Conservation (phyloP, 2,113 vertebrate species). For the Helogale parvula region DNA sequence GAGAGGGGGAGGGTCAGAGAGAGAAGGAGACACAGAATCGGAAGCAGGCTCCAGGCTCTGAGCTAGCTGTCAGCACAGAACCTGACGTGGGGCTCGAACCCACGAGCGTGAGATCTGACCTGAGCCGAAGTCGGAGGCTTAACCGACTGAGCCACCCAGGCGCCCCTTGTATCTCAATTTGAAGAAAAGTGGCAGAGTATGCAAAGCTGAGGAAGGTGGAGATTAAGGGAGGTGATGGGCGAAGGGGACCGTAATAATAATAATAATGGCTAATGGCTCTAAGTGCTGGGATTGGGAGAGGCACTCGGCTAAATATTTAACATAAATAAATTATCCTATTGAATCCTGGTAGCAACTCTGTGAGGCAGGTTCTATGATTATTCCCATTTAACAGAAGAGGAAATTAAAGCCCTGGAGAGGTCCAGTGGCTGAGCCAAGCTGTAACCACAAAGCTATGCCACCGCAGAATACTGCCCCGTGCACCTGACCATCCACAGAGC, state of each 20-base stretch:
- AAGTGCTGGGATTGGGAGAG: neutral
- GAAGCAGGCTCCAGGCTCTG: no score
- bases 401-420: neutral
- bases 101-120: no score
- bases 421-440: neutral
- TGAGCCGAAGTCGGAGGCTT: no score
- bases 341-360: neutral
- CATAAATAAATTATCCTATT: neutral
- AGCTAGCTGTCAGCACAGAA: no score
- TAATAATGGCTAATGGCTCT: neutral
- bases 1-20: no score
- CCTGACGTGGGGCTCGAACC: no score
- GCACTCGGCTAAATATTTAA: neutral
- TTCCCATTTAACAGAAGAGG: neutral
- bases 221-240: neutral
- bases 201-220: neutral
- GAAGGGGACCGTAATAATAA: neutral
- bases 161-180: no score
- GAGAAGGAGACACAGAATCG: no score
- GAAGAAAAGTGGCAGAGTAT: neutral
- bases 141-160: no score
- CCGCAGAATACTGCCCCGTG: neutral
- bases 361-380: neutral
- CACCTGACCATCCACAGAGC: neutral
- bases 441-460: neutral